Conservation (phyloP, 2,113 vertebrate genomes). For the Nanorana parkeri region DNA sequence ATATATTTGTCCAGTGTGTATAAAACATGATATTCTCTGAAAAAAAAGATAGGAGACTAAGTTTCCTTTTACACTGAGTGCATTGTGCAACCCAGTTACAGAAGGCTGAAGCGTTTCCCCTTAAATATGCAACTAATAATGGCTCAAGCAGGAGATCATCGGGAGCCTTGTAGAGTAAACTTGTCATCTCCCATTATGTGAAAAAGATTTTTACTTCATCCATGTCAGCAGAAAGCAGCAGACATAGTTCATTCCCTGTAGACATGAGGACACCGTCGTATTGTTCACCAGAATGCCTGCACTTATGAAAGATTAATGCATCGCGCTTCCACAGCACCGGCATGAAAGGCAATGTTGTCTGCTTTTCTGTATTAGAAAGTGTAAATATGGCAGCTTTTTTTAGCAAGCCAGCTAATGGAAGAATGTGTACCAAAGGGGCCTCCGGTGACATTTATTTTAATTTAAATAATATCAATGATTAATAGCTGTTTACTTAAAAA, state of each 20-base stretch:
- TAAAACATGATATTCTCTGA: background rate
- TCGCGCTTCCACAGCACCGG: background rate
- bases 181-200: background rate
- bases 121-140: background rate
- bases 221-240: background rate
- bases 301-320: conserved; percentile 14
- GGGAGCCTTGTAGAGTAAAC: background rate
- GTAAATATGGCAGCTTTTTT: background rate
- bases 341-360: background rate
- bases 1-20: background rate
- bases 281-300: conserved; percentile 2
- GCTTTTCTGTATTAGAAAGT: conserved; percentile 4
- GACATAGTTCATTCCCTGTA: conserved; percentile 8
- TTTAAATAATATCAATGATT: conserved; percentile 44
- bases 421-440: background rate
- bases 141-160: background rate
- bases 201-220: conserved; percentile 12
- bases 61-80: background rate
- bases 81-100: background rate
- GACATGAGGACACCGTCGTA: background rate
- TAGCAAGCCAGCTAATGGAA: conserved; percentile 10
- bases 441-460: background rate
- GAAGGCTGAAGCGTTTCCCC: too few species aligned
- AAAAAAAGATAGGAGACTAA: background rate
- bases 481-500: conserved; percentile 31